Conservation (phyloP, 2,888 invertebrate genomes). For the Sinotaia quadrata region DNA sequence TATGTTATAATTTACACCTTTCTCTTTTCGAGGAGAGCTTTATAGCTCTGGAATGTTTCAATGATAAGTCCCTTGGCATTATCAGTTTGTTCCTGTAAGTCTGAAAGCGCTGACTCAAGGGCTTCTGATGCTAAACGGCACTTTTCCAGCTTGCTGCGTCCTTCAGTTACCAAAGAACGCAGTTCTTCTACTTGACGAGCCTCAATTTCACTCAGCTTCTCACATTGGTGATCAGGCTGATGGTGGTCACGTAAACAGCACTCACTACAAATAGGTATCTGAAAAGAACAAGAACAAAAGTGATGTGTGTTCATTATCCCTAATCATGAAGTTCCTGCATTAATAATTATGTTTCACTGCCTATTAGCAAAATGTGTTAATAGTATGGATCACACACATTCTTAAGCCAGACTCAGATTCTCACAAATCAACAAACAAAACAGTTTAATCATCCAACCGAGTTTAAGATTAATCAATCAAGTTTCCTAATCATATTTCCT, state of each 20-base stretch:
- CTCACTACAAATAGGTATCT: constrained; percentile 89
- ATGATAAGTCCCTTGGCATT: constrained; percentile 85
- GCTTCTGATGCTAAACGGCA: constrained; percentile 84
- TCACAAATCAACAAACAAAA: no score
- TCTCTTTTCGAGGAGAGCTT: constrained; percentile 85
- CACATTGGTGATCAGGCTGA: constrained; percentile 86
- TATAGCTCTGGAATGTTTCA: constrained; percentile 74
- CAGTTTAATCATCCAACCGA: no score
- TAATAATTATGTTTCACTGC: no score
- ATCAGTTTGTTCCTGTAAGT: constrained; percentile 89
- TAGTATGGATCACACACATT: no score
- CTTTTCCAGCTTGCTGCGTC: constrained; percentile 82
- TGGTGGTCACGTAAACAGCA: constrained; percentile 88
- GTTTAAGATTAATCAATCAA: no score
- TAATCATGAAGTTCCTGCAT: no score
- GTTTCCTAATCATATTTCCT: no score
- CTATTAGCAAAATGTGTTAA: no score
- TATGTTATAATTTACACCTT: constrained; percentile 56
- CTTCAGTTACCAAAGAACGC: constrained; percentile 82
- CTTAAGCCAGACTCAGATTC: no score
- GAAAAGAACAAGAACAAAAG: constrained; percentile 49
- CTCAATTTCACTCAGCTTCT: constrained; percentile 86
- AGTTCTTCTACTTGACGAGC: constrained; percentile 85
- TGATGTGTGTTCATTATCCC: no score
- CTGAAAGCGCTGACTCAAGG: constrained; percentile 85